Conservation (phyloP, 2,888 invertebrate species). For the Hymenopus coronatus region DNA sequence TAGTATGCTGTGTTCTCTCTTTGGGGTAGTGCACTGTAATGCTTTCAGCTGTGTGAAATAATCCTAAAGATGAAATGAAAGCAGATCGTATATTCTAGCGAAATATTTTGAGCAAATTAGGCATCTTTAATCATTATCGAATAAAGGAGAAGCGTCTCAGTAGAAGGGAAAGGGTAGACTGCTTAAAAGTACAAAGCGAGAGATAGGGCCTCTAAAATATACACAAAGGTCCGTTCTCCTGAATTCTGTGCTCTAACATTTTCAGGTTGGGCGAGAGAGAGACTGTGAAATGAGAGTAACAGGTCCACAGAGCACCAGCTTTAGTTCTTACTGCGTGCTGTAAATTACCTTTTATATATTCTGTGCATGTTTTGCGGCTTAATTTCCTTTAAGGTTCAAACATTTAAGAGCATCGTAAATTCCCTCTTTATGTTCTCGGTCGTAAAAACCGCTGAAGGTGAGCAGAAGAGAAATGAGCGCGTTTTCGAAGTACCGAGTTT, state of each 20-base stretch:
- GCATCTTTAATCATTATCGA: too few species aligned
- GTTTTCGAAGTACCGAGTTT: not conserved
- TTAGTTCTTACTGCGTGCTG: not conserved
- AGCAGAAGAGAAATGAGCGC: not conserved
- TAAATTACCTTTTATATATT: not conserved
- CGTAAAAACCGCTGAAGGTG: not conserved
- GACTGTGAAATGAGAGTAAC: not conserved
- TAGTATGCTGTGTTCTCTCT: too few species aligned
- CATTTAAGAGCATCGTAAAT: not conserved
- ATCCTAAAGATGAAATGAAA: too few species aligned
- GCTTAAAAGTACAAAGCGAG: too few species aligned
- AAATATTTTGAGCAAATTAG: too few species aligned
- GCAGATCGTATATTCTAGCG: too few species aligned
- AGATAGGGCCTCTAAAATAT: not conserved
- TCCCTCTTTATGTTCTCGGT: not conserved
- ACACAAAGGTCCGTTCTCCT: not conserved
- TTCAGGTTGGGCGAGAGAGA: not conserved
- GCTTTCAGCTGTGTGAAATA: too few species aligned
- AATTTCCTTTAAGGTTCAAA: not conserved
- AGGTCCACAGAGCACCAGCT: not conserved
- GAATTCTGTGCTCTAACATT: not conserved
- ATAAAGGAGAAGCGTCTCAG: too few species aligned
- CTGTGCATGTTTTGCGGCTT: not conserved
- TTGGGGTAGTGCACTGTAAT: too few species aligned
- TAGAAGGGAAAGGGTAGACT: too few species aligned